Percentiles rank a stretch among this genome's conserved stretches.
Conservation (phyloP, 1,140 invertebrate species). For the Acromyrmex echinatior region DNA sequence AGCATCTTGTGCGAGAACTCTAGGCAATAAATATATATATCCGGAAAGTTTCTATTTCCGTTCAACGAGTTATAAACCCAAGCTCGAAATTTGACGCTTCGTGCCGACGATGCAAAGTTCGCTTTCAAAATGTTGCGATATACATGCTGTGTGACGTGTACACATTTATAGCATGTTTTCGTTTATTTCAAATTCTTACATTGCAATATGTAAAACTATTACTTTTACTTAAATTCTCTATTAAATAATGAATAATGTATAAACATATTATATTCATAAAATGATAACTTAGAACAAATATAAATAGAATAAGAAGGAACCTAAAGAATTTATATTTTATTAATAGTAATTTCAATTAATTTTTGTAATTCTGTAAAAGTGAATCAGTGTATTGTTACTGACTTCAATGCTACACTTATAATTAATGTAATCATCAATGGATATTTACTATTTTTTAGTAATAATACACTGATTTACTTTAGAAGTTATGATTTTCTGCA, state of each 20-base stretch:
- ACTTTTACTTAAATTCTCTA: background rate
- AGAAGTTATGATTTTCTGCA: too few relatives aligned
- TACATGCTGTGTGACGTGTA: background rate
- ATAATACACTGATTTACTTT: too few relatives aligned
- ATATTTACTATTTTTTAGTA: too few relatives aligned
- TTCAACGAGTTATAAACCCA: constrained; percentile 19
- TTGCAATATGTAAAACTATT: background rate
- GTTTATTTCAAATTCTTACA: background rate
- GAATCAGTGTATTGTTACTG: too few relatives aligned
- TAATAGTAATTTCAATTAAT: background rate
- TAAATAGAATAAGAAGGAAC: background rate
- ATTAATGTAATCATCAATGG: too few relatives aligned
- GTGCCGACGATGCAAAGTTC: background rate
- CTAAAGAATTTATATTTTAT: background rate
- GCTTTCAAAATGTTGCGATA: constrained; percentile 33
- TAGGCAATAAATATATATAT: background rate
- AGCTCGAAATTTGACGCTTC: constrained; percentile 6
- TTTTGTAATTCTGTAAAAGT: background rate
- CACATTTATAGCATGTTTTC: background rate
- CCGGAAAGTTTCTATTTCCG: constrained; percentile 29
- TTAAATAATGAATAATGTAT: background rate
- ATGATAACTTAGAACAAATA: background rate
- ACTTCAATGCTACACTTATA: too few relatives aligned
- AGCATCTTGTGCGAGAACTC: background rate
- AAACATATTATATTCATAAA: background rate